Evolutionary conservation across 1,140 invertebrate species (phyloP).

Genomic region (Drosophila willistoni): DNA sequence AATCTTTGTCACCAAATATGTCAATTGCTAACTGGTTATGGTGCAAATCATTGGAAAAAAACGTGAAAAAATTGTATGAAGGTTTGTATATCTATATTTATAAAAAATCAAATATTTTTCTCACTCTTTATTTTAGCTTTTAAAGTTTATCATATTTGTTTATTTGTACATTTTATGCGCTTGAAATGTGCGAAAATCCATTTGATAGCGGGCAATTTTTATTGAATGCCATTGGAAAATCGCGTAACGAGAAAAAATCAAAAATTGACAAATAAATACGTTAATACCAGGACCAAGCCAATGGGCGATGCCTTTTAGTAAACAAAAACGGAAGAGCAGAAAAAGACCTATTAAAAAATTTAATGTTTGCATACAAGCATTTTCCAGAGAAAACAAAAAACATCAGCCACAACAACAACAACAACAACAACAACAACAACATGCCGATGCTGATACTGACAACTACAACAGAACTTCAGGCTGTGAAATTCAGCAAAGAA

Average conservation of each 20-base stretch:
- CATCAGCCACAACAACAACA: constrained; percentile 12
- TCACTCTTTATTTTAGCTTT: constrained; percentile 48
- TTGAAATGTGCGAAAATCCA: constrained; percentile 55
- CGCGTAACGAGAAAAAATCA: constrained; percentile 8
- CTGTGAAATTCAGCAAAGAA: constrained; percentile 30
- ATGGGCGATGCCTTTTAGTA: constrained; percentile 21
- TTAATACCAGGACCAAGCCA: constrained; percentile 18
- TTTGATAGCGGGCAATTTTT: constrained; percentile 37
- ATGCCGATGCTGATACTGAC: constrained; percentile 50
- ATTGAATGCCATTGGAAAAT: constrained; percentile 33
- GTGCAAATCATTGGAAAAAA: not conserved
- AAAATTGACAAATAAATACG: constrained; percentile 39
- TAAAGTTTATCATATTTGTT: constrained; percentile 16
- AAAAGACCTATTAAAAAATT: constrained; percentile 71
- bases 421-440: constrained; percentile 29
- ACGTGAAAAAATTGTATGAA: not conserved
- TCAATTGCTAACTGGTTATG: constrained; percentile 1
- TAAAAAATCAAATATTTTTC: constrained; percentile 37
- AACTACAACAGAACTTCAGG: constrained; percentile 57
- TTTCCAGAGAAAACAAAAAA: constrained; percentile 48
- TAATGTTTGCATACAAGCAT: constrained; percentile 78
- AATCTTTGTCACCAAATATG: not conserved
- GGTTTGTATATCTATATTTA: too few species aligned
- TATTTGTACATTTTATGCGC: constrained; percentile 44
- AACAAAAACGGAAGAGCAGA: constrained; percentile 25